Base-by-base conservation (phyloP, 2,797 vertebrate species). In the Enteromius treurensis region DNA sequence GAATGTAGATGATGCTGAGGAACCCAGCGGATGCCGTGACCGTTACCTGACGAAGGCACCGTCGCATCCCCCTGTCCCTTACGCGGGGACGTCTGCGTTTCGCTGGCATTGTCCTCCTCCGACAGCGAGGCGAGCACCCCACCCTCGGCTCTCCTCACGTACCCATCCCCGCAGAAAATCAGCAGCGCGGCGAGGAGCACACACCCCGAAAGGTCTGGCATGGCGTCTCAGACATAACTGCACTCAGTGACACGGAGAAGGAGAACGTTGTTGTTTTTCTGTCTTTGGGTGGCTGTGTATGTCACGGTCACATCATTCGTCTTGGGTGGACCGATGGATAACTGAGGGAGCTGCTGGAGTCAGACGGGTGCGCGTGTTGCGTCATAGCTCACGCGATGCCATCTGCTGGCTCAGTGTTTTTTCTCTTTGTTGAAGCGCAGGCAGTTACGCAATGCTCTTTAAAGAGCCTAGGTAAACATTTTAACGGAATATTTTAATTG, bases 171-270 rank as follows among this genome's bases (percentile, higher is more conserved):
- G 71, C 34, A 71, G 88, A 73, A 84, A 34, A 93, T 89, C 90
- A 94, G 9, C 71, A 93, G 88, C 90, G 92, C 51, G 82, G 85
- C 86, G 73, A 88, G 86, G 69, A 94, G 89, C 87, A 89, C 88
- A 91, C 29, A 69, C 84, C 89, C 90, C 26, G 90, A 68, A 73
- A 90, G 87, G 89, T 64, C 84, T 80, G 91, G 84, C 93, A 95
- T 94, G 92, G 89, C 87, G 90, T 88, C 89, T 88, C 71, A 92
- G 93, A 93, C 94, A 95, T 95, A 85, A 88, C 89, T 89, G 84
- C 85, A 82, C 85, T 32, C 51, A 82, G 21, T 49, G 85, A 83
- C 87, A 82, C 83, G 83, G 70, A 85, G 23, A 77, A 67, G 69
- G 74, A 79, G 87, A 79, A 89, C 53, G 40, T 77, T 60, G 84